phyloP scores from a whole-genome alignment of 2,888 invertebrate genomes.

The Apotomis capreana region DNA sequence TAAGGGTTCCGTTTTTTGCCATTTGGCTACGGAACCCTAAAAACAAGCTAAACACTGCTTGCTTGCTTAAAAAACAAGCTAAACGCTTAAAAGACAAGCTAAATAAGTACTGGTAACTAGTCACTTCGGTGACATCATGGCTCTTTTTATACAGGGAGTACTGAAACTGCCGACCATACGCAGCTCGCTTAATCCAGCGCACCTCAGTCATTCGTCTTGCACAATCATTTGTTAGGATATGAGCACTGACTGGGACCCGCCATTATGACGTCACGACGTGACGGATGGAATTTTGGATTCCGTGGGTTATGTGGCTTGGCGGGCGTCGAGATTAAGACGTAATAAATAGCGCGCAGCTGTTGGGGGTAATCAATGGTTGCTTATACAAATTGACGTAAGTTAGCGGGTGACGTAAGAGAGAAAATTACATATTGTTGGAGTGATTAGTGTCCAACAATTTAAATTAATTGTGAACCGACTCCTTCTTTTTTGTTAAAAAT shows the following conservation, averaged over 20 bases:
- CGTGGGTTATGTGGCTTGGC: conserved; percentile 32
- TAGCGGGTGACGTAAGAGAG: not conserved
- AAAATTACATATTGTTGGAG: not conserved
- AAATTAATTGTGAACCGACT: too few species aligned
- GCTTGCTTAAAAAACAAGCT: too few species aligned
- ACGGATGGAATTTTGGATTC: conserved; percentile 38
- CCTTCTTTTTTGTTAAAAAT: too few species aligned
- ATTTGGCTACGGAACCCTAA: too few species aligned
- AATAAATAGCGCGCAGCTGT: conserved; percentile 14
- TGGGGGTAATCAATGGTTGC: conserved; percentile 21
- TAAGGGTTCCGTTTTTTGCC: too few species aligned
- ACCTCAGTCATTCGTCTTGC: conserved; percentile 50
- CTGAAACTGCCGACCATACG: conserved; percentile 17
- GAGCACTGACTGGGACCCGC: conserved; percentile 43
- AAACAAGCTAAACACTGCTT: too few species aligned
- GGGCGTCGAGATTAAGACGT: conserved; percentile 22
- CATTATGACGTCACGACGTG: conserved; percentile 42
- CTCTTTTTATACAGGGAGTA: not conserved
- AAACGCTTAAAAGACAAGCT: too few species aligned
- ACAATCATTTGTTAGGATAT: conserved; percentile 49
- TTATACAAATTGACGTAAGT: not conserved
- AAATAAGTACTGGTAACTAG: too few species aligned
- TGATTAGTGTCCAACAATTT: not conserved
- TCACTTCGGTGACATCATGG: too few species aligned
- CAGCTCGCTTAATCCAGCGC: conserved; percentile 39